Conservation (phyloP, 92 coral and sea anemone species). For the Actinernus sp. region DNA sequence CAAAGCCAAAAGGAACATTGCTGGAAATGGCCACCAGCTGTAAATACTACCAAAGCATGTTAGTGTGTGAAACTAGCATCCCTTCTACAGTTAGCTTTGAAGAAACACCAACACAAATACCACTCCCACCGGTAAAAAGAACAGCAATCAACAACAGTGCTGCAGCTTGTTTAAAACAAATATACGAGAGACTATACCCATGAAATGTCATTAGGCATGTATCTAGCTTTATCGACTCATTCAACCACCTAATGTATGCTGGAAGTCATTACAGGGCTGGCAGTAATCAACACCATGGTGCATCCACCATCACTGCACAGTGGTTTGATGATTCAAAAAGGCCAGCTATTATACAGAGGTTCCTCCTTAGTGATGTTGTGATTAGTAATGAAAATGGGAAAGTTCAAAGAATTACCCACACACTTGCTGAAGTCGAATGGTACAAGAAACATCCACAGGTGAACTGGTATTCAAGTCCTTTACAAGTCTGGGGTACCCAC, state of each 20-base stretch:
- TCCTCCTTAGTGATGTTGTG: conserved; percentile 6
- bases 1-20: conserved; percentile 1
- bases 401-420: conserved; percentile 2
- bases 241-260: conserved; percentile 12
- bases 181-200: conserved; percentile 12
- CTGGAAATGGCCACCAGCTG: not conserved
- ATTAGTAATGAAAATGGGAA: conserved; percentile 18
- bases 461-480: conserved; percentile 10
- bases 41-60: not conserved
- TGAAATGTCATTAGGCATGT: conserved; percentile 9
- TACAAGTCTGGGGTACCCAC: conserved; percentile 19
- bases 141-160: conserved; percentile 1
- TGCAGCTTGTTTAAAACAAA: not conserved
- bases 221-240: conserved; percentile 1
- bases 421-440: conserved; percentile 22
- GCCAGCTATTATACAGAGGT: conserved; percentile 8
- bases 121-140: conserved; percentile 11
- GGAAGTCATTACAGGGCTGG: conserved; percentile 7
- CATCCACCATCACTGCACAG: too few relatives aligned
- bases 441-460: not conserved
- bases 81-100: not conserved
- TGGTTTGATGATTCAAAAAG: conserved; percentile 16
- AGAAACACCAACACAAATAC: not conserved
- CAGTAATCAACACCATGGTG: too few relatives aligned
- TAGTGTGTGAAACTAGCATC: not conserved